These are phyloP conservation scores for Unio delphinus DNA, from an alignment of 2,888 invertebrate genomes.

Conservation along the genomic window DNA sequence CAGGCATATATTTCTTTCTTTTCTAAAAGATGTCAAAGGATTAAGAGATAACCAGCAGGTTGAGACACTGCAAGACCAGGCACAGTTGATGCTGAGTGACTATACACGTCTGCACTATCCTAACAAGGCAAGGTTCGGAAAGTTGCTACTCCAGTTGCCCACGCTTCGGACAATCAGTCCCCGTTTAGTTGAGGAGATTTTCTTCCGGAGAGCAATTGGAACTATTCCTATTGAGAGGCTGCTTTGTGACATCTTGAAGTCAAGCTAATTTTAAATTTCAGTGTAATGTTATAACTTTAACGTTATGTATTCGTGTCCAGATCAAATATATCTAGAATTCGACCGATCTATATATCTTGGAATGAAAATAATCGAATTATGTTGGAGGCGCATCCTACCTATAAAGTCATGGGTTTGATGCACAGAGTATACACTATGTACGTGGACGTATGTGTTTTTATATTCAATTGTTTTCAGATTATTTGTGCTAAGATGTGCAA, in stretches of 20 bases:
- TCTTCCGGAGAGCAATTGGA: slow-evolving; percentile 84
- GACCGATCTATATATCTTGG: no score
- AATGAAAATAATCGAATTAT: no score
- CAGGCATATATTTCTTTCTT: slow-evolving; percentile 22
- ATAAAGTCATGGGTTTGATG: no score
- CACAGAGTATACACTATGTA: no score
- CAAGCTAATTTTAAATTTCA: slow-evolving; percentile 45
- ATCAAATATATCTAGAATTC: no score
- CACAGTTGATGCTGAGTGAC: slow-evolving; percentile 83
- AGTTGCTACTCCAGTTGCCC: slow-evolving; percentile 82
- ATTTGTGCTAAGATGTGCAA: no score
- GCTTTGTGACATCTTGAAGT: slow-evolving; percentile 78
- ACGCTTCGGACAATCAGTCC: slow-evolving; percentile 76
- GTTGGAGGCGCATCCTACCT: no score
- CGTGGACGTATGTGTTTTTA: no score
- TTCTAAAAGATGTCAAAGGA: slow-evolving; percentile 76
- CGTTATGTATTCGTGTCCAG: no score
- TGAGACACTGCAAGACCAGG: slow-evolving; percentile 83
- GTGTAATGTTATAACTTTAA: no score
- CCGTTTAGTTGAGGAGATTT: slow-evolving; percentile 77
- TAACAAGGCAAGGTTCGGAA: slow-evolving; percentile 78
- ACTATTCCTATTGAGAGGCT: slow-evolving; percentile 81
- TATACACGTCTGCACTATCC: slow-evolving; percentile 72
- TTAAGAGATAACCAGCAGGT: slow-evolving; percentile 76
- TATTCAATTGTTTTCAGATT: no score